Evolutionary conservation across 2,113 vertebrate species (phyloP).

Genomic region (Dolichotis patagonum): DNA sequence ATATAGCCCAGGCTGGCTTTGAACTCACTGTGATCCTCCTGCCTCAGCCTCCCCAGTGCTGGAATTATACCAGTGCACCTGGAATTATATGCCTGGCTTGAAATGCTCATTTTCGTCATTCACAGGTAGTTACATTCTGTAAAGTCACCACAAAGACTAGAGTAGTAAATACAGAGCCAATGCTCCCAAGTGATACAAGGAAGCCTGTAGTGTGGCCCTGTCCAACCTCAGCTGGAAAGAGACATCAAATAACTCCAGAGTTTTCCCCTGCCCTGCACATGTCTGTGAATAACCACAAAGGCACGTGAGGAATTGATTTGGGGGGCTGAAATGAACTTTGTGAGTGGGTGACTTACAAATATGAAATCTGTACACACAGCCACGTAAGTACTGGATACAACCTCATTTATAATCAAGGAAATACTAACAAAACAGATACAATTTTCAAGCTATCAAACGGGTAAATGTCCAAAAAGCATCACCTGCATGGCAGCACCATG

Average conservation of each 20-base stretch:
- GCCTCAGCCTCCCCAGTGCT: too few species aligned
- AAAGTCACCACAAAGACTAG: not conserved
- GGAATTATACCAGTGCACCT: not conserved
- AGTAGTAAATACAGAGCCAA: not conserved
- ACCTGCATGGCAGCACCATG: not conserved
- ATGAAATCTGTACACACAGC: not conserved
- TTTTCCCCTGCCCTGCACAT: not conserved
- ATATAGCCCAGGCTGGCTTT: too few species aligned
- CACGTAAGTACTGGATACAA: not conserved
- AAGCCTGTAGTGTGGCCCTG: not conserved
- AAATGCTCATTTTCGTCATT: not conserved
- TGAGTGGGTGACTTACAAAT: not conserved
- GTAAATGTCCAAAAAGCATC: not conserved
- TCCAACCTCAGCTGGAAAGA: not conserved
- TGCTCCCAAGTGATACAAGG: not conserved
- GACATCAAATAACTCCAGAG: not conserved
- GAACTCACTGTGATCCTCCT: too few species aligned
- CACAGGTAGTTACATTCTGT: not conserved
- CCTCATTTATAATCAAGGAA: not conserved
- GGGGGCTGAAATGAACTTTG: not conserved
- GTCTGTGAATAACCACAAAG: not conserved
- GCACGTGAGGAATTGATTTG: not conserved
- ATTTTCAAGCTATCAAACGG: not conserved
- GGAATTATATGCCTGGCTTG: not conserved
- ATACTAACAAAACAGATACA: not conserved